These are phyloP conservation scores for Oxycera nigricornis DNA, from an alignment of 2,888 invertebrate genomes.

Conservation along the genomic window DNA sequence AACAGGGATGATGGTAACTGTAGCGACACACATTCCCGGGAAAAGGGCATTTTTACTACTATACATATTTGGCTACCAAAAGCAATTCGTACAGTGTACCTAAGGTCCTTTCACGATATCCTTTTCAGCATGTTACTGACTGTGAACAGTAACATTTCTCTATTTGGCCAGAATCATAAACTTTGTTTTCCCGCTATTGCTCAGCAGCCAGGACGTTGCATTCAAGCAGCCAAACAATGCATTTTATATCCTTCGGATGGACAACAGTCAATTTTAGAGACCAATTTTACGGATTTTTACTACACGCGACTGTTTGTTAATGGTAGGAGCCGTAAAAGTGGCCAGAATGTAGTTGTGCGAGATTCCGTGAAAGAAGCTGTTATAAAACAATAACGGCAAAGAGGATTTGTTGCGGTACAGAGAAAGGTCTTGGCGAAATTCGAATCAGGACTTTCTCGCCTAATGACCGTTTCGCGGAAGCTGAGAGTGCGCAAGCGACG, in stretches of 20 bases:
- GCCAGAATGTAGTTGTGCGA: slow-evolving; percentile 24
- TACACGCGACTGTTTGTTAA: slow-evolving; percentile 46
- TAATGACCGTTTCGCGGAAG: slow-evolving; percentile 29
- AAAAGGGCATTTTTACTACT: slow-evolving; percentile 25
- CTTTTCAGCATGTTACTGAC: slow-evolving; percentile 21
- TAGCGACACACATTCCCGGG: slow-evolving; percentile 26
- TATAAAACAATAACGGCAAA: slow-evolving; percentile 28
- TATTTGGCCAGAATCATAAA: slow-evolving; percentile 26
- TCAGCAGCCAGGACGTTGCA: slow-evolving; percentile 16
- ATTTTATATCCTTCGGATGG: slow-evolving; percentile 29
- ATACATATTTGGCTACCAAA: slow-evolving; percentile 12
- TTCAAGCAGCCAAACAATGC: slow-evolving; percentile 3
- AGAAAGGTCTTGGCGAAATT: slow-evolving; percentile 14
- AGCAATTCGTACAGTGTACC: slow-evolving; percentile 9
- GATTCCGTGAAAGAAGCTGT: slow-evolving; percentile 23
- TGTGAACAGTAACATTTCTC: slow-evolving; percentile 34
- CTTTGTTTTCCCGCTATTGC: slow-evolving; percentile 25
- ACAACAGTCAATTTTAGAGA: slow-evolving; percentile 40
- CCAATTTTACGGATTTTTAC: slow-evolving; percentile 48
- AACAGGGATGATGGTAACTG: slow-evolving; percentile 22
- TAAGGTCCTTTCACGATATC: slow-evolving; percentile 9
- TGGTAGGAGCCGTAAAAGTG: slow-evolving; percentile 37
- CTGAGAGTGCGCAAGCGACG: not conserved
- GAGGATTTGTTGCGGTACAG: slow-evolving; percentile 22
- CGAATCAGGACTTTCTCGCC: slow-evolving; percentile 21